phyloP scores from a whole-genome alignment of 1,140 invertebrate genomes.

The Diprion similis region DNA sequence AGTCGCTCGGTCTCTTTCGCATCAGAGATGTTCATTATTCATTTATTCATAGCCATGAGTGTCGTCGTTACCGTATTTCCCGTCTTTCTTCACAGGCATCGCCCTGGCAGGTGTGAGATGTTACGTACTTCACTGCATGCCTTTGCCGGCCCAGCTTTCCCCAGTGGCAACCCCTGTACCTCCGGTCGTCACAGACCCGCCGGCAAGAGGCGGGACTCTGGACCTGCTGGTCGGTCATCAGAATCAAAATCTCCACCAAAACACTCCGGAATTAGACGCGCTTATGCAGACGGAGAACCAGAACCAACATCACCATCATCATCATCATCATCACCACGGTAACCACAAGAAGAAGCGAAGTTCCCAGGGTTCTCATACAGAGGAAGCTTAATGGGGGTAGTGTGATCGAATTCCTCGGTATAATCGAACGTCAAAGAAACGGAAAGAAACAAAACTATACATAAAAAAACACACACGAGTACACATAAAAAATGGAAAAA shows the following conservation, averaged over 20 bases:
- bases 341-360: slow-evolving; percentile 57
- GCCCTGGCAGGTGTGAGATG: slow-evolving; percentile 51
- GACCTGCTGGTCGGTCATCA: slow-evolving; percentile 51
- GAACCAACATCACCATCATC: slow-evolving; percentile 41
- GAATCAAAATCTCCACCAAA: slow-evolving; percentile 34
- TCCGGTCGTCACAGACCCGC: slow-evolving; percentile 36
- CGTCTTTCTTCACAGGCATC: slow-evolving; percentile 37
- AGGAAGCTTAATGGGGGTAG: slow-evolving; percentile 46
- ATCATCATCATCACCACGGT: slow-evolving; percentile 46
- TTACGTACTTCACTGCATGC: slow-evolving; percentile 53
- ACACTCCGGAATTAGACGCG: slow-evolving; percentile 46
- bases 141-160: slow-evolving; percentile 46
- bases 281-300: slow-evolving; percentile 41
- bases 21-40: no score
- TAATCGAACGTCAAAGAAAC: no score
- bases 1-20: no score
- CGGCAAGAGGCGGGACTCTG: slow-evolving; percentile 42
- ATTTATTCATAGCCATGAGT: no score
- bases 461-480: no score
- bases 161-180: slow-evolving; percentile 50
- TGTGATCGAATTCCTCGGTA: background rate
- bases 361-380: slow-evolving; percentile 51
- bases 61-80: no score
- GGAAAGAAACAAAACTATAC: no score
- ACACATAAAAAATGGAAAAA: no score